Percentiles rank a stretch among this genome's conserved stretches.
Conservation (phyloP, 2,888 invertebrate species). For the Leucoptera coffeella region DNA sequence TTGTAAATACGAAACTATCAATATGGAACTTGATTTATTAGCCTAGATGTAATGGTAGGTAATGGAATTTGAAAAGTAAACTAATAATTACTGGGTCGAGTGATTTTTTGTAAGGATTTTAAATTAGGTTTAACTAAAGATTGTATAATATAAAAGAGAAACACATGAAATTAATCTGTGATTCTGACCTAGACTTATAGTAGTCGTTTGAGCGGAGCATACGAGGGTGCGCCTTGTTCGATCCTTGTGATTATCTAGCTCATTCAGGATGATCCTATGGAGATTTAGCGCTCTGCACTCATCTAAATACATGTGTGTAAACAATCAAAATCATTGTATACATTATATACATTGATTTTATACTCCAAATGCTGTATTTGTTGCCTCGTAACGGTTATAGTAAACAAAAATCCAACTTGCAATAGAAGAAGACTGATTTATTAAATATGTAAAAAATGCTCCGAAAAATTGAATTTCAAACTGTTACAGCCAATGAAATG, state of each 20-base stretch:
- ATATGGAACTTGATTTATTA: conserved; percentile 37
- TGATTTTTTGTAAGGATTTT: conserved; percentile 38
- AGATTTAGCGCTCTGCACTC: not conserved
- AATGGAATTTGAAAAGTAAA: conserved; percentile 27
- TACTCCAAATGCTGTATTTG: too few relatives aligned
- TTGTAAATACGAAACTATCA: conserved; percentile 45
- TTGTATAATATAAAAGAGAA: conserved; percentile 18
- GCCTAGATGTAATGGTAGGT: conserved; percentile 41
- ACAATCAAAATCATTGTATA: too few relatives aligned
- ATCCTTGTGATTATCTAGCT: not conserved
- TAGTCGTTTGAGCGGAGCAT: conserved; percentile 35
- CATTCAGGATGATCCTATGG: not conserved
- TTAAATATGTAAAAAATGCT: too few relatives aligned
- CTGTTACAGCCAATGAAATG: too few relatives aligned
- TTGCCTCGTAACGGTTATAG: too few relatives aligned
- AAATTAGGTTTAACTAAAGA: conserved; percentile 9
- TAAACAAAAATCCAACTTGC: too few relatives aligned
- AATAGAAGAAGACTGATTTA: too few relatives aligned
- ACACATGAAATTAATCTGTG: conserved; percentile 49
- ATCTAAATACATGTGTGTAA: too few relatives aligned
- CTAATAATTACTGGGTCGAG: conserved; percentile 38
- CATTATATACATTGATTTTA: too few relatives aligned
- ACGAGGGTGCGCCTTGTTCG: conserved; percentile 11
- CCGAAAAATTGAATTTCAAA: too few relatives aligned
- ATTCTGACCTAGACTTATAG: conserved; percentile 50